Base-by-base conservation (phyloP, 2,113 vertebrate species). In the Ramphastos sulfuratus region DNA sequence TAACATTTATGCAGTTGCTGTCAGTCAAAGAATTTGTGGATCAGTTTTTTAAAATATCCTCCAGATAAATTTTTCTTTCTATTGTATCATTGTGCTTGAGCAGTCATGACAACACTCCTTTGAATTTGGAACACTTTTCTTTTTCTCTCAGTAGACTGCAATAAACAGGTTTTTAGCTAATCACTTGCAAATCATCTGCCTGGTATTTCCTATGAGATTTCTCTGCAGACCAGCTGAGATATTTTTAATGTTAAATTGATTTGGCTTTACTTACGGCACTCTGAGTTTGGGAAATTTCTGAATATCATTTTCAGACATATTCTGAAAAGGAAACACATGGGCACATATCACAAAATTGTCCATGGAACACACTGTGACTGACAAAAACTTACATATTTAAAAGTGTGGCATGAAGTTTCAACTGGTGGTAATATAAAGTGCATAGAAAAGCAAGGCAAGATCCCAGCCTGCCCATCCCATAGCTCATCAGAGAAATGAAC, bases 231-330 rank as follows among this genome's bases (percentile, higher is more conserved):
- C 31, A 87, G 10, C 52, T 72, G 10, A 58, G 48, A 42, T 10
- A 31, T 7, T 73, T 54, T 70, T 55, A 59, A 12, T 14, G 16
- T 55, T 46, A 28, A 61, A 75, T 58, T 39, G 30, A 4, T 64
- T 82, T 61, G 31, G 15, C 39, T 92, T 82, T 98, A 99, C 99
- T 99, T 95, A 99, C 99, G 99, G 99, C n/a, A 98, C 96, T 64
- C 98, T 97, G 86, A 99, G 96, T 92, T 99, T 99, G 35, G 99
- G 99, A 87, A 99, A 99, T 89, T 98, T 99, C 97, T 99, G 99
- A 42, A 99, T 98, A 93, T 99, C 99, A 44, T 98, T 99, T 55
- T 99, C 98, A 55, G 98, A 98, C 98, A 99, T 97, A 82, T 98
- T 99, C 99, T 99, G 94, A 28, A 98, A 98, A 44, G 35, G 87